These are phyloP conservation scores for Hoplodrina ambigua DNA, from an alignment of 2,888 invertebrate genomes.

Conservation along the genomic window DNA sequence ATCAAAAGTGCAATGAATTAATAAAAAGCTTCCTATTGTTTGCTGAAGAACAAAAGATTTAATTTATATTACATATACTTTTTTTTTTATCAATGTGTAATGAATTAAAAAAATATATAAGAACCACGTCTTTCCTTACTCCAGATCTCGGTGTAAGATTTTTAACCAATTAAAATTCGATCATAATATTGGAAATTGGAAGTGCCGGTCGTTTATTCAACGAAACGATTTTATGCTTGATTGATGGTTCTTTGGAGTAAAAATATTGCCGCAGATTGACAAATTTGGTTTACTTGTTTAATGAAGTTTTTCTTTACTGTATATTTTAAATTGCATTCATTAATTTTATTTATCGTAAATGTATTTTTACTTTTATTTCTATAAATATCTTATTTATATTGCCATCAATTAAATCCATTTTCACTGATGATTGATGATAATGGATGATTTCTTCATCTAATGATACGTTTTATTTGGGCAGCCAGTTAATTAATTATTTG, in stretches of 20 bases:
- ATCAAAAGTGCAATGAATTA: constrained; percentile 12
- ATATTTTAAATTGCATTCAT: constrained; percentile 17
- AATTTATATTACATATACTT: too few relatives aligned
- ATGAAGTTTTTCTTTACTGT: constrained; percentile 39
- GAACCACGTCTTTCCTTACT: constrained; percentile 7
- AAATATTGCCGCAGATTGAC: constrained; percentile 62
- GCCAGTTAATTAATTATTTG: constrained; percentile 13
- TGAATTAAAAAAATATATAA: constrained; percentile 22
- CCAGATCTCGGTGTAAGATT: constrained; percentile 11
- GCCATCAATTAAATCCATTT: too few relatives aligned
- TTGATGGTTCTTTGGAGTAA: constrained; percentile 70
- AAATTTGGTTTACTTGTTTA: constrained; percentile 63
- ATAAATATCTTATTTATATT: neutral
- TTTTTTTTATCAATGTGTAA: neutral
- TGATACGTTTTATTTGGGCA: neutral
- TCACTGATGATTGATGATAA: too few relatives aligned
- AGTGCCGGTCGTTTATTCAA: constrained; percentile 62
- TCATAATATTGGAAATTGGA: constrained; percentile 57
- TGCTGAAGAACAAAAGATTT: neutral
- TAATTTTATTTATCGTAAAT: neutral
- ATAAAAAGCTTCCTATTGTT: constrained; percentile 1
- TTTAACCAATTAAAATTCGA: constrained; percentile 68
- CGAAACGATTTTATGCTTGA: constrained; percentile 72
- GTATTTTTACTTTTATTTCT: neutral
- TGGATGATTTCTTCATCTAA: neutral